These are phyloP conservation scores for Matsumyia berberina DNA, from an alignment of 2,888 invertebrate species.

Conservation along the genomic window DNA sequence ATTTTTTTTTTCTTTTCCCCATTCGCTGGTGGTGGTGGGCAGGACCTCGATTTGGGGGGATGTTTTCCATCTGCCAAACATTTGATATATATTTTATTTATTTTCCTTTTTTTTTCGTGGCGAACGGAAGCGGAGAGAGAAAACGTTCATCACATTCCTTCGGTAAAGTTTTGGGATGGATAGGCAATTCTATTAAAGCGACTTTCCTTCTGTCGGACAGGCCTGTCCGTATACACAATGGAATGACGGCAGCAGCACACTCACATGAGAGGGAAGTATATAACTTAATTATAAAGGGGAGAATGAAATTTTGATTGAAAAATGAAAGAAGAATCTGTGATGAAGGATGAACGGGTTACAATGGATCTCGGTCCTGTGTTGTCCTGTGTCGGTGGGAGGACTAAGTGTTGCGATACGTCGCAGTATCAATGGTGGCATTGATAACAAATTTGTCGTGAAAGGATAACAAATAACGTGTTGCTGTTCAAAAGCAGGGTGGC, in stretches of 20 bases:
- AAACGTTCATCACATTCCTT: constrained; percentile 33
- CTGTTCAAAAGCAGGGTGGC: constrained; percentile 1
- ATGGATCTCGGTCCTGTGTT: background rate
- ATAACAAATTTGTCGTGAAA: constrained; percentile 45
- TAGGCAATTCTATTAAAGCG: constrained; percentile 42
- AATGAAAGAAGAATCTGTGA: constrained; percentile 26
- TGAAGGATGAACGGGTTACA: constrained; percentile 34
- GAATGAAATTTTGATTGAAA: constrained; percentile 54
- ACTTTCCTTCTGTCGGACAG: constrained; percentile 18
- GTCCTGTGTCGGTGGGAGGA: background rate
- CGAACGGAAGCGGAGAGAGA: background rate
- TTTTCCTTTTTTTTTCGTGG: constrained; percentile 23
- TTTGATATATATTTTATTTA: constrained; percentile 38
- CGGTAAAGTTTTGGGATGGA: constrained; percentile 23
- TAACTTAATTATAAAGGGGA: constrained; percentile 43
- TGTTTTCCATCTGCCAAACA: constrained; percentile 42
- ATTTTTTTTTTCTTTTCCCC: constrained; percentile 1
- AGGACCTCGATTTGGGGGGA: background rate
- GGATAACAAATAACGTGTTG: constrained; percentile 43
- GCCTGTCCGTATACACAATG: constrained; percentile 10
- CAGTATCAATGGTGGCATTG: constrained; percentile 29
- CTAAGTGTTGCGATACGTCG: constrained; percentile 21
- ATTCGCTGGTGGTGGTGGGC: background rate
- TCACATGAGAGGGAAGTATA: constrained; percentile 26
- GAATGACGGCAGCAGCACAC: constrained; percentile 24